A percentile compares a stretch with the other conserved stretches of the same genome.
phyloP scores from a whole-genome alignment of 2,888 invertebrate species.

The Caenorhabditis zanzibari region DNA sequence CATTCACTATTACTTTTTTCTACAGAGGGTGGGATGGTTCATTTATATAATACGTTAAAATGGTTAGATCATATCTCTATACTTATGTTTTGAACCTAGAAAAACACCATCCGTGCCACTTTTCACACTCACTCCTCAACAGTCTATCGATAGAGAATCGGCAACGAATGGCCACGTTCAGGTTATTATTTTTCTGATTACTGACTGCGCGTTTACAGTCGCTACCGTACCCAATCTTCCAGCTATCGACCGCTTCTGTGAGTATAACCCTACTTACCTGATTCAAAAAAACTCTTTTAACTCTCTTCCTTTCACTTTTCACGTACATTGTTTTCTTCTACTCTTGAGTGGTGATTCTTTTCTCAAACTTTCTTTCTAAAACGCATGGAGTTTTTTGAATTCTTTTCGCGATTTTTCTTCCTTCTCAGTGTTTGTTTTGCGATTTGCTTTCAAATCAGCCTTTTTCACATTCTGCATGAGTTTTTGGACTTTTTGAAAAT shows the following conservation, averaged over 20 bases:
- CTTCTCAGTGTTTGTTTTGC: constrained; percentile 32
- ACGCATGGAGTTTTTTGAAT: constrained; percentile 35
- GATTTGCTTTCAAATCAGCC: constrained; percentile 36
- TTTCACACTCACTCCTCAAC: constrained; percentile 58
- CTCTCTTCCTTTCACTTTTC: constrained; percentile 4
- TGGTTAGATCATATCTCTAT: not conserved
- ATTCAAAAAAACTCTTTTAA: not conserved
- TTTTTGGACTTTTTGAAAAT: constrained; percentile 36
- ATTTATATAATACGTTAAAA: not conserved
- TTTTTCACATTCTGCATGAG: constrained; percentile 54
- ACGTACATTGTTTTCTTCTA: constrained; percentile 26
- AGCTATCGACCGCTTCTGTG: constrained; percentile 71
- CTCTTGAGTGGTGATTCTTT: constrained; percentile 26
- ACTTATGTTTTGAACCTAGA: constrained; percentile 48
- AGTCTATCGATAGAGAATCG: constrained; percentile 54
- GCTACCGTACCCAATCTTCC: constrained; percentile 65
- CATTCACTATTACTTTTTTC: not conserved
- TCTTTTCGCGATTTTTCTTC: constrained; percentile 5
- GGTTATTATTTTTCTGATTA: constrained; percentile 39
- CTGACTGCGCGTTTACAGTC: constrained; percentile 62
- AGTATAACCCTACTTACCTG: constrained; percentile 63
- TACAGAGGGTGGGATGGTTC: constrained; percentile 20
- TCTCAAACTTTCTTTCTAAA: constrained; percentile 26
- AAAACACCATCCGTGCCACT: constrained; percentile 61
- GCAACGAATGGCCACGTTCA: constrained; percentile 39